phyloP scores from a whole-genome alignment of 1,140 invertebrate species.

The Sinonovacula constricta region DNA sequence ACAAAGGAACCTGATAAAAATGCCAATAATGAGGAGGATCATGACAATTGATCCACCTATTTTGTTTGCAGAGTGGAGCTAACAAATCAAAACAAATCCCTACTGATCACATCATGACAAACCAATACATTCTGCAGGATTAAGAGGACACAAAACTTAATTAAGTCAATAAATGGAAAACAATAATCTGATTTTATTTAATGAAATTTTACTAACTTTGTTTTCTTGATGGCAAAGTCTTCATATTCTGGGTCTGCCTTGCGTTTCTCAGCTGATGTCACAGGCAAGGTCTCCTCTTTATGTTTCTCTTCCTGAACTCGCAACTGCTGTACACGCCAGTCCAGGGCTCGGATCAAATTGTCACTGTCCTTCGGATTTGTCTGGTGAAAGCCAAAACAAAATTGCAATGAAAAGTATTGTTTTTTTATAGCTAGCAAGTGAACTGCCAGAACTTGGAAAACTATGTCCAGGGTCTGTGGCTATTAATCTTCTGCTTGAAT shows the following conservation, averaged over 20 bases:
- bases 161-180: not conserved
- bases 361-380: conserved; percentile 89
- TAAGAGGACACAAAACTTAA: not conserved
- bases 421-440: too few relatives aligned
- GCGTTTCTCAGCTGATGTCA: conserved; percentile 61
- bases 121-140: not conserved
- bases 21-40: too few relatives aligned
- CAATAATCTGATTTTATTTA: not conserved
- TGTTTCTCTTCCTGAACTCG: conserved; percentile 61
- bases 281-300: conserved; percentile 16
- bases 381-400: too few relatives aligned
- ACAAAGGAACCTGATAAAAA: too few relatives aligned
- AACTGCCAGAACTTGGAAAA: too few relatives aligned
- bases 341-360: conserved; percentile 85
- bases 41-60: too few relatives aligned
- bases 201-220: conserved; percentile 54
- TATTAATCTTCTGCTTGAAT: too few relatives aligned
- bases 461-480: too few relatives aligned
- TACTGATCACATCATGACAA: too few relatives aligned
- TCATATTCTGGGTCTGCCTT: conserved; percentile 69
- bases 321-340: conserved; percentile 81
- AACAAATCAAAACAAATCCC: too few relatives aligned
- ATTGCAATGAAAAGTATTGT: too few relatives aligned
- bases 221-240: conserved; percentile 65
- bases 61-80: too few relatives aligned